Conservation (phyloP, 1,140 invertebrate genomes). For the Monochamus saltuarius region DNA sequence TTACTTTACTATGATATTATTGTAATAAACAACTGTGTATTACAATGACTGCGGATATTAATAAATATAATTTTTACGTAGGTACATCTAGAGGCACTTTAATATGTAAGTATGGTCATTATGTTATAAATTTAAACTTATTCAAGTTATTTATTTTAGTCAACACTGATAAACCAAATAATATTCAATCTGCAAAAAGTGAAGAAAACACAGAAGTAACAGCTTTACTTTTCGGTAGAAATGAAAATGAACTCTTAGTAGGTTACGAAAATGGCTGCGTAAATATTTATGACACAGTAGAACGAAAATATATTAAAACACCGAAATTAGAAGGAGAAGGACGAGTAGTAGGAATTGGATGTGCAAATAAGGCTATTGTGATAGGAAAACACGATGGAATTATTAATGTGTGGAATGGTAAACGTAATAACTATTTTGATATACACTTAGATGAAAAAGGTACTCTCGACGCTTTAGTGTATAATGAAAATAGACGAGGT, state of each 20-base stretch:
- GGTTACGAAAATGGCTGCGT: conserved; percentile 43
- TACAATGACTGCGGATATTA: conserved; percentile 29
- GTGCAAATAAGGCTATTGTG: conserved; percentile 28
- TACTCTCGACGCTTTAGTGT: conserved; percentile 31
- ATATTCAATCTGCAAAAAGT: conserved; percentile 30
- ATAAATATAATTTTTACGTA: conserved; percentile 35
- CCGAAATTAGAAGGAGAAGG: conserved; percentile 34
- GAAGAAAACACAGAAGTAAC: conserved; percentile 52
- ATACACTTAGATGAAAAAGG: conserved; percentile 36
- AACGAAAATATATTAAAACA: conserved; percentile 33
- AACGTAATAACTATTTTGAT: conserved; percentile 34
- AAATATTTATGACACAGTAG: conserved; percentile 34
- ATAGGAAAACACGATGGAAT: conserved; percentile 35
- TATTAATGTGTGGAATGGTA: conserved; percentile 36
- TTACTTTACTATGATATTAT: not conserved
- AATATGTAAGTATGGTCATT: conserved; percentile 33
- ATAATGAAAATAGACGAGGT: conserved; percentile 31
- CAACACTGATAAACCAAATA: conserved; percentile 32
- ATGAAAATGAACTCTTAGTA: conserved; percentile 39
- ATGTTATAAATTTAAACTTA: conserved; percentile 7
- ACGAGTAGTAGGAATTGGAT: conserved; percentile 32
- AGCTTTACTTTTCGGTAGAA: conserved; percentile 60
- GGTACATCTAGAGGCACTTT: conserved; percentile 40
- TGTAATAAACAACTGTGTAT: not conserved
- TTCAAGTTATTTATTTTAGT: conserved; percentile 29